Conservation (phyloP, 2,888 invertebrate genomes). For the Cryptophagus acutangulus region DNA sequence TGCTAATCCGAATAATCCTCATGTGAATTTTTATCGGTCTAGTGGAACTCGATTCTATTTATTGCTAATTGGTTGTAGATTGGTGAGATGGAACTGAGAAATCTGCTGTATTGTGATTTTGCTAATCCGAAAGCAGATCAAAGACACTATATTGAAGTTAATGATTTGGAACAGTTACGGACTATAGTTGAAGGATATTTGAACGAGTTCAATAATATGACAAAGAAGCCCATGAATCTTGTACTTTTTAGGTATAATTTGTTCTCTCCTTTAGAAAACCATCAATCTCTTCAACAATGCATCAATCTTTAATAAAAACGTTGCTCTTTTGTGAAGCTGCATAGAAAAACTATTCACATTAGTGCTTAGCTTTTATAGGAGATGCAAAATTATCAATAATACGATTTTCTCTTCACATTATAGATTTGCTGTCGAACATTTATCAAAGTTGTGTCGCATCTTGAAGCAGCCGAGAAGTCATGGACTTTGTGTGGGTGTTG, state of each 20-base stretch:
- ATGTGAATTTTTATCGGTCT: conserved; percentile 21
- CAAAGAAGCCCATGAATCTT: conserved; percentile 93
- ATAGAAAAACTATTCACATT: too few species aligned
- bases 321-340: too few species aligned
- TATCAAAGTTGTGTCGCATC: conserved; percentile 85
- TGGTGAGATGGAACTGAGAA: conserved; percentile 75
- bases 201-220: conserved; percentile 90
- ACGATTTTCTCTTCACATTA: conserved; percentile 12
- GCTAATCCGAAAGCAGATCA: conserved; percentile 89
- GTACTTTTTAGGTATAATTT: conserved; percentile 71
- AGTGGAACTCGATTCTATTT: not conserved
- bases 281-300: too few species aligned
- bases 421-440: conserved; percentile 91
- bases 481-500: conserved; percentile 74
- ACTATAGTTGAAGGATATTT: conserved; percentile 83
- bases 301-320: too few species aligned
- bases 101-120: conserved; percentile 90
- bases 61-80: conserved; percentile 54
- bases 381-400: not conserved
- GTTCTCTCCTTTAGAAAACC: not conserved
- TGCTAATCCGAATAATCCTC: conserved; percentile 37
- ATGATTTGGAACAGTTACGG: conserved; percentile 74
- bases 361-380: not conserved
- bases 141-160: conserved; percentile 82
- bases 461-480: conserved; percentile 89